A percentile compares a stretch with the other conserved stretches of the same genome.
These are phyloP conservation scores for Chorisops tibialis DNA, from an alignment of 2,888 invertebrate species.

Conservation along the genomic window DNA sequence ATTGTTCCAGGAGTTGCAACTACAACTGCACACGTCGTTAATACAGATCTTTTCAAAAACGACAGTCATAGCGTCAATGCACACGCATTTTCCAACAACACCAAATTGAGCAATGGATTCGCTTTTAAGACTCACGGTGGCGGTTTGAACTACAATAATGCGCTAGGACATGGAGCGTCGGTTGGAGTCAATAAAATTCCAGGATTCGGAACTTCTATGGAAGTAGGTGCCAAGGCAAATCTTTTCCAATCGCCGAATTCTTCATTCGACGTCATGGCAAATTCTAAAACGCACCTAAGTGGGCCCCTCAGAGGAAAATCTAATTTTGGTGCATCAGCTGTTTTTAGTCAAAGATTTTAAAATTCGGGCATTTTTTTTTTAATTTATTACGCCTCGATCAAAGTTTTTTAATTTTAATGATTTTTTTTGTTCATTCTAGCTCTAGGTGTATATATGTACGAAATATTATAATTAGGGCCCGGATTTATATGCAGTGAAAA, in stretches of 20 bases:
- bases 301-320: conserved; percentile 38
- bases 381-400: too few relatives aligned
- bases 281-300: conserved; percentile 38
- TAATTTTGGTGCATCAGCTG: conserved; percentile 38
- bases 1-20: conserved; percentile 37
- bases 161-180: conserved; percentile 39
- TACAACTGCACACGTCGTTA: conserved; percentile 36
- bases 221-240: conserved; percentile 40
- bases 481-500: too few relatives aligned
- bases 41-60: conserved; percentile 39
- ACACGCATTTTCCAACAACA: conserved; percentile 40
- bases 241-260: conserved; percentile 39
- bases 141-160: conserved; percentile 38
- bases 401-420: too few relatives aligned
- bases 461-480: too few relatives aligned
- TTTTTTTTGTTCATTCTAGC: too few relatives aligned
- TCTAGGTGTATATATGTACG: too few relatives aligned
- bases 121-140: conserved; percentile 41
- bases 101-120: conserved; percentile 35
- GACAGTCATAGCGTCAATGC: conserved; percentile 37
- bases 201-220: conserved; percentile 37
- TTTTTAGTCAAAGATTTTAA: conserved; percentile 38
- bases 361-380: too few relatives aligned
- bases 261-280: conserved; percentile 41
- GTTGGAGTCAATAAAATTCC: conserved; percentile 41